Evolutionary conservation across 2,888 invertebrate species (phyloP).

Genomic region (Cremastinae sp.): DNA sequence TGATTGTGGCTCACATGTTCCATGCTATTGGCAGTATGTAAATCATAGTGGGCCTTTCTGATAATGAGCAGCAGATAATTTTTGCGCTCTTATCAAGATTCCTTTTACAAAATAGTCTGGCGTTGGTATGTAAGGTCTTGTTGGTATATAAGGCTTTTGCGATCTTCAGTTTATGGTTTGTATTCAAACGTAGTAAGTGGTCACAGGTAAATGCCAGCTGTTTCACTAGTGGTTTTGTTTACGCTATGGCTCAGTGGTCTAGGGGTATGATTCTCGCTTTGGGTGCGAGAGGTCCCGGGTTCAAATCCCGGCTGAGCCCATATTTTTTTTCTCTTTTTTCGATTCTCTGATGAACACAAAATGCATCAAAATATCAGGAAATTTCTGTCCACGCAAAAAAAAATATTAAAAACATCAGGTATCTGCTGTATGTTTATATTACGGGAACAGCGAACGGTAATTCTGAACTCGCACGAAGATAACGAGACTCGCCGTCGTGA

Average conservation of each 20-base stretch:
- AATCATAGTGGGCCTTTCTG: conserved; percentile 20
- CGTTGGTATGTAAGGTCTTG: neutral
- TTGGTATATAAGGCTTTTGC: too few relatives aligned
- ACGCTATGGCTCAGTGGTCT: conserved; percentile 1
- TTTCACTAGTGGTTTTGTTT: neutral
- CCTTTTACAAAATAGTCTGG: neutral
- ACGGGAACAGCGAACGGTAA: too few relatives aligned
- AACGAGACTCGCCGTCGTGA: too few relatives aligned
- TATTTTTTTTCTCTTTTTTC: neutral
- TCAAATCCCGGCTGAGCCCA: neutral
- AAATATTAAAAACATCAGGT: neutral
- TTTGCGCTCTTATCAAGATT: conserved; percentile 11
- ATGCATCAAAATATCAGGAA: neutral
- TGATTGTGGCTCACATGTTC: conserved; percentile 34
- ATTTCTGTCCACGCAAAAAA: neutral
- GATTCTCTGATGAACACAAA: neutral
- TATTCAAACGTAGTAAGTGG: too few relatives aligned
- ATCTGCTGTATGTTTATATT: too few relatives aligned
- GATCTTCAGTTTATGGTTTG: conserved; percentile 1
- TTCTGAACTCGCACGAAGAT: conserved; percentile 17
- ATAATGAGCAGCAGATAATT: conserved; percentile 18
- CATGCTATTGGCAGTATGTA: conserved; percentile 34
- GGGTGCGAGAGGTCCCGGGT: conserved; percentile 80
- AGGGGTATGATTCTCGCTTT: conserved; percentile 82
- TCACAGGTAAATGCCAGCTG: neutral